These are phyloP conservation scores for Polydesmus complanatus DNA, from an alignment of 2,888 invertebrate genomes.

Conservation along the genomic window DNA sequence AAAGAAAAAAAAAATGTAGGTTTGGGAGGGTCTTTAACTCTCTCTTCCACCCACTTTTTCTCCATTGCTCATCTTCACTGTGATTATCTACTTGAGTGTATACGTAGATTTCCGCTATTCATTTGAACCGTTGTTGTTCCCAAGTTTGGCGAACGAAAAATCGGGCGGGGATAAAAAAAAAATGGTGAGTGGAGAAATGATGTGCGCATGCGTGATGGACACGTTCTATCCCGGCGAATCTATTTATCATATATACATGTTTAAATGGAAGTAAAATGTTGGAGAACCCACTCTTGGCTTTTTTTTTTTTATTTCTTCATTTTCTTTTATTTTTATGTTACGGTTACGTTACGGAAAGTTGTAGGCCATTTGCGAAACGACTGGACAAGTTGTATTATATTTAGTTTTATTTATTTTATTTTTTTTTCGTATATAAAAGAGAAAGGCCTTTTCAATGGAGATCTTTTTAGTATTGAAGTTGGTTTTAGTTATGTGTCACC, in stretches of 20 bases:
- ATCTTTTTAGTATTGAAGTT: neutral
- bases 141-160: conserved; percentile 6
- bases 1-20: no score
- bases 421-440: no score
- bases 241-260: neutral
- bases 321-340: neutral
- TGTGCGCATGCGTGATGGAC: neutral
- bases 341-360: no score
- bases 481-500: neutral
- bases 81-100: neutral
- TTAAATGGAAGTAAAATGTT: neutral
- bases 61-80: neutral
- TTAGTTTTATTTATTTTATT: no score
- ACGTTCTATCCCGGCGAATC: neutral
- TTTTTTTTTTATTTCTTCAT: neutral
- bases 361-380: no score
- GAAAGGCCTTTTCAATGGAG: no score
- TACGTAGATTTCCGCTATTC: neutral
- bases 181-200: neutral
- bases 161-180: neutral
- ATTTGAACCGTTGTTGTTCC: conserved; percentile 3
- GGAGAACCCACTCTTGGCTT: neutral
- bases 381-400: no score
- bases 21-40: neutral
- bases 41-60: neutral